Base-by-base conservation (phyloP, 2,113 vertebrate genomes). In the Thunnus thynnus region DNA sequence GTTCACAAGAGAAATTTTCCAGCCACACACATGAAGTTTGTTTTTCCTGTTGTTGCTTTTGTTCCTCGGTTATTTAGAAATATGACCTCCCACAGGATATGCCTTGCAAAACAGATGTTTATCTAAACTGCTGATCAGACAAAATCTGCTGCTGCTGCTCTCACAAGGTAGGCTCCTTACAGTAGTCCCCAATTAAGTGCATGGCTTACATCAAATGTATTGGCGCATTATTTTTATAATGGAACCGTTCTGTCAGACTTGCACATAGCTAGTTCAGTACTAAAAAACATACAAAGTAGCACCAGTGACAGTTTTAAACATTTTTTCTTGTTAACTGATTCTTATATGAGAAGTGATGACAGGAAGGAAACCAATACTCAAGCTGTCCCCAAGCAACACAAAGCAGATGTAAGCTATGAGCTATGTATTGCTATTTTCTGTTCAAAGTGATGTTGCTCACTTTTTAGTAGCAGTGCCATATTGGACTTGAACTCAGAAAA, bases 351-450 rank as follows among this genome's bases (percentile, higher is more conserved):
- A 14, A 64, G 1, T 0, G 6, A 1, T 48, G 7, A 74, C 1
- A 70, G 60, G 44, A 75, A 77, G 47, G 47, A 75, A 78, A 60
- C 12, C 10, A 27, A 22, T 1, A 30, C 20, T 41, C 1, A 62
- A 13, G 16, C 12, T 48, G 16, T 66, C 14, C 3, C 9, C 7
- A 64, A 22, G 25, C 22, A 57, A 47, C 56, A 54, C 46, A 63
- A 18, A 50, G 27, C 0, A 30, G 22, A 30, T 66, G 36, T 11
- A 5, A 8, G 10, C 1, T 41, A 12, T 22, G 32, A 20, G 6
- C 0, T 1, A 44, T 36, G 1, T 30, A 5, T 12, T 58, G 13
- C 17, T 51, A 11, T 65, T 56, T 41, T 41, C 36, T 10, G 36
- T 41, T 9, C 7, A 36, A 36, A 36, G 32, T 36, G 4, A 36